Base-by-base conservation (phyloP, 1,140 invertebrate genomes). In the Dreissena polymorpha region DNA sequence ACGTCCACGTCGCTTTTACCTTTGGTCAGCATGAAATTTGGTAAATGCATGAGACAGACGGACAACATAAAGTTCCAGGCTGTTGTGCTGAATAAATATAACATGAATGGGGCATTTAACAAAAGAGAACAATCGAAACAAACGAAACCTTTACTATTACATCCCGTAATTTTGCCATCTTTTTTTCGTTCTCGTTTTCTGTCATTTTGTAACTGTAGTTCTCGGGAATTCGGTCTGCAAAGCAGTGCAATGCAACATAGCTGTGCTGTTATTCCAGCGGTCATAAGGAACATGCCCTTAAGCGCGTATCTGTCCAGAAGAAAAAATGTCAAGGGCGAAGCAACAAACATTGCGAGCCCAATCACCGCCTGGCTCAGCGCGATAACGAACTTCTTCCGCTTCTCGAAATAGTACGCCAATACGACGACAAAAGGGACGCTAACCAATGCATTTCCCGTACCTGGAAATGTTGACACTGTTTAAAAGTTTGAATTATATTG, bases 401-500 rank as follows among this genome's bases (percentile, higher is more conserved):
- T 67, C 29, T 83, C 14, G 49, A 83, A 83, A 18, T 83, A 83
- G 72, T 83, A 83, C 49, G 51, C 80, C n/a, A 83, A 39, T 10
- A 73, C 50, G 3, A 83, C 80, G 16, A 49, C 57, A 29, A 73
- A 60, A 12, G 71, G 67, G 16, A 69, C 49, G 12, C 39, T n/a
- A n/a, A 39, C 39, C n/a, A 77, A 57, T 8, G 65, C 39, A 50
- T 84, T 84, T 57, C 51, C 80, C n/a, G 75, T 76, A 10, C 80
- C 80, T 83, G 71, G 53, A 84, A 77, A 6, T 5, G 39, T 39
- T 8, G 8, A 2, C 39, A 39, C 39, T 39, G 2, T 39, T 39
- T 5, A 5, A 39, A 39, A 39, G 2, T 39, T 5, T 39, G 39
- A 39, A 39, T 39, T 39, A 39, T 39, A 39, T 39, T 39, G 8